Evolutionary conservation across 2,113 vertebrate genomes (phyloP).

Genomic region (Notechis scutatus): DNA sequence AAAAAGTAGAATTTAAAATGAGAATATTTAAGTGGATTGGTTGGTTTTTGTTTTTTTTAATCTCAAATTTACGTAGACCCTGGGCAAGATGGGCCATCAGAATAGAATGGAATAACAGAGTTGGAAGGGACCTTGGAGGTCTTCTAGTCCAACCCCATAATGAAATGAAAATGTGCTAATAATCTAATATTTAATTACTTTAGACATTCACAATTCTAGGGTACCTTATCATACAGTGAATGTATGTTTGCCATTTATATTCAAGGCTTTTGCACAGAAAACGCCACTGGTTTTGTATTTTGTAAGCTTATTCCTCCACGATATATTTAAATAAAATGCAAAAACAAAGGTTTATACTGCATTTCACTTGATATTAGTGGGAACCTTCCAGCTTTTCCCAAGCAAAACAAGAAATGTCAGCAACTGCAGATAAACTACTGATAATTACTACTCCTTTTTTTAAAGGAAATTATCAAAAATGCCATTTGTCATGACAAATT

Average conservation of each 20-base stretch:
- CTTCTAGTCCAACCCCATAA: no score
- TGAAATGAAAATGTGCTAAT: neutral
- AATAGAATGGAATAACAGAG: no score
- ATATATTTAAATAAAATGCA: neutral
- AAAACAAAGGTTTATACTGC: neutral
- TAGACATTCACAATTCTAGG: neutral
- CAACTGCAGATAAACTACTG: neutral
- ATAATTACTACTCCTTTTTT: neutral
- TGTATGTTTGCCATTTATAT: neutral
- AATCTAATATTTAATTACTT: neutral
- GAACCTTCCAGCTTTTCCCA: neutral
- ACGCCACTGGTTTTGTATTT: neutral
- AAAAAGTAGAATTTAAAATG: neutral
- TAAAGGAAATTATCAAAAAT: constrained; percentile 43
- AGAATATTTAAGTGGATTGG: neutral
- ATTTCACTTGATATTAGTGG: neutral
- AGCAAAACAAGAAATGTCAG: constrained; percentile 6
- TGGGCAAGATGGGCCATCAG: neutral
- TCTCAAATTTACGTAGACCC: neutral
- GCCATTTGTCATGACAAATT: constrained; percentile 51
- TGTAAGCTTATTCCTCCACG: neutral
- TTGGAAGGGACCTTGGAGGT: no score
- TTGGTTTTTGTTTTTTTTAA: neutral
- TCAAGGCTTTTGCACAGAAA: neutral
- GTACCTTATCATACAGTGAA: neutral